phyloP scores from a whole-genome alignment of 2,797 vertebrate species.

The Dallia pectoralis region DNA sequence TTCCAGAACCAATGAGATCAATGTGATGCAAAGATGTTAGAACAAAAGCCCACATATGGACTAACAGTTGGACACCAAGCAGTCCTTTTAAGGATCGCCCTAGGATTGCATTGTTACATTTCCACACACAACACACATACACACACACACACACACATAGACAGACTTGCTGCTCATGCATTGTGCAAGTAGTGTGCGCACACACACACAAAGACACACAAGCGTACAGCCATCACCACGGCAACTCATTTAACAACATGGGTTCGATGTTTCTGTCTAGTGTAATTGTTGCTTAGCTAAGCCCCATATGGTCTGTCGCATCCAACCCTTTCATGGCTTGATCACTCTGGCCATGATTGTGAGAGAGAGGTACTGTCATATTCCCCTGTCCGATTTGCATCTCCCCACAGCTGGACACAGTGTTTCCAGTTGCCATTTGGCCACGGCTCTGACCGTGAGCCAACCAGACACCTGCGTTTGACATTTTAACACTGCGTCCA shows the following conservation, averaged over 20 bases:
- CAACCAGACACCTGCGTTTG: slow-evolving; percentile 67
- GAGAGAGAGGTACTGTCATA: slow-evolving; percentile 48
- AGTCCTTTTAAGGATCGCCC: slow-evolving; percentile 43
- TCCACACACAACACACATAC: slow-evolving; percentile 15
- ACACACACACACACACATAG: neutral
- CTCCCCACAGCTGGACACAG: slow-evolving; percentile 52
- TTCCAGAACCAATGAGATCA: slow-evolving; percentile 31
- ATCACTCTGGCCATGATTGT: slow-evolving; percentile 33
- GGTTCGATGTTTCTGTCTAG: slow-evolving; percentile 41
- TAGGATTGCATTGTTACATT: slow-evolving; percentile 24
- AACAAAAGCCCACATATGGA: slow-evolving; percentile 47
- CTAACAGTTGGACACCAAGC: slow-evolving; percentile 36
- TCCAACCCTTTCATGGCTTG: slow-evolving; percentile 29
- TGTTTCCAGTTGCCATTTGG: slow-evolving; percentile 60
- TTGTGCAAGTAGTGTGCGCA: slow-evolving; percentile 11
- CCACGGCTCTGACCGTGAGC: slow-evolving; percentile 55
- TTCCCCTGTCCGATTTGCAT: slow-evolving; percentile 55
- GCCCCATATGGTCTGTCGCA: slow-evolving; percentile 26
- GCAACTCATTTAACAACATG: slow-evolving; percentile 43
- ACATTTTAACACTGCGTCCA: slow-evolving; percentile 15
- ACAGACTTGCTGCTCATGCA: neutral
- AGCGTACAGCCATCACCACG: slow-evolving; percentile 19
- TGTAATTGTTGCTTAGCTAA: slow-evolving; percentile 45
- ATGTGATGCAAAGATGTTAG: slow-evolving; percentile 42
- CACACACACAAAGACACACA: slow-evolving; percentile 17